Evolutionary conservation across 1,140 invertebrate species (phyloP).

Genomic region (Hylyphantes graminicola): DNA sequence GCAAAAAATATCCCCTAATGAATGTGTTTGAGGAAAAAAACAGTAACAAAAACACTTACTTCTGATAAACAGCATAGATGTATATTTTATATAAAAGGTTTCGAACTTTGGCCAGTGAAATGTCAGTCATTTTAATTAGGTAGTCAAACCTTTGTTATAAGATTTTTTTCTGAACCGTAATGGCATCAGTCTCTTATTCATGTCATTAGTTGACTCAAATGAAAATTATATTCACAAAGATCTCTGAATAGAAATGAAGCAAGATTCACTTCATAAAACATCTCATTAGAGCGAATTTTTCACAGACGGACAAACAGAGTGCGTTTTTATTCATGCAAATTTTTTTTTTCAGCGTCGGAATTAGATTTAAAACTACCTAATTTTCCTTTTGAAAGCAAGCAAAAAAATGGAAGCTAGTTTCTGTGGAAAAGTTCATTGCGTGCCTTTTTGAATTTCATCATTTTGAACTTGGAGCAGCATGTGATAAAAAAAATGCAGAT

Average conservation of each 20-base stretch:
- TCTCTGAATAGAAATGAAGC: conserved; percentile 17
- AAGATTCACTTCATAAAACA: conserved; percentile 40
- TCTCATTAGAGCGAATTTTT: conserved; percentile 40
- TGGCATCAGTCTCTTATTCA: conserved; percentile 35
- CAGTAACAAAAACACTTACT: too few relatives aligned
- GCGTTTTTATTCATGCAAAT: conserved; percentile 15
- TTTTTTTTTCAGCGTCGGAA: conserved; percentile 9
- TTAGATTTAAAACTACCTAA: conserved; percentile 35
- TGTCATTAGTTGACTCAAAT: conserved; percentile 21
- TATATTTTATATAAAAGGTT: too few relatives aligned
- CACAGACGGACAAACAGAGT: conserved; percentile 24
- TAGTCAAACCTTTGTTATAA: conserved; percentile 37
- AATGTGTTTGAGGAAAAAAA: too few relatives aligned
- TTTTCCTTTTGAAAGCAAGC: conserved; percentile 29
- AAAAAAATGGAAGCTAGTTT: conserved; percentile 24
- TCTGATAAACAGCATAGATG: too few relatives aligned
- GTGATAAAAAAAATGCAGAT: conserved; percentile 9
- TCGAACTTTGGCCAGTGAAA: background rate
- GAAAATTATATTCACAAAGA: conserved; percentile 52
- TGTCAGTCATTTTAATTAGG: conserved; percentile 50
- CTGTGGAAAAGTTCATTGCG: background rate
- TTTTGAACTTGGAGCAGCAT: conserved; percentile 19
- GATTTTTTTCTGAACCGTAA: conserved; percentile 28
- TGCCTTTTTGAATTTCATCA: conserved; percentile 22
- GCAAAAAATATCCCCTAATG: too few relatives aligned